Percentiles rank a stretch among this genome's conserved stretches.
These are phyloP conservation scores for Sylvia borin DNA, from an alignment of 2,797 vertebrate species.

Conservation along the genomic window DNA sequence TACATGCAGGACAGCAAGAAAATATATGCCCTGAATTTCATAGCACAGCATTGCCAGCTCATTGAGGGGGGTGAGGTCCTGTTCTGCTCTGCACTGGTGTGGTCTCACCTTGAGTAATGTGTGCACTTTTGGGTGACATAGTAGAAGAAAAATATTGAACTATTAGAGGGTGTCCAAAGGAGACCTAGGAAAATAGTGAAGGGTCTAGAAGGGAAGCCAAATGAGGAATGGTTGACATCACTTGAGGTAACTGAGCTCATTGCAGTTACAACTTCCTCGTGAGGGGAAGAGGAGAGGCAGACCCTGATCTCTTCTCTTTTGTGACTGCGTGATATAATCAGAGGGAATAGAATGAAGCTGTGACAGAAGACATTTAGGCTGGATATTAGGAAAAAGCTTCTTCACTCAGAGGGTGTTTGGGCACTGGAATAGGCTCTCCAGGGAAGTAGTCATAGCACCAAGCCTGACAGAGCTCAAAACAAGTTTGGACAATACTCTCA, in stretches of 20 bases:
- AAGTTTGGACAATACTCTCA: background rate
- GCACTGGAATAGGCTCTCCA: background rate
- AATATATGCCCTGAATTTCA: background rate
- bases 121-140: background rate
- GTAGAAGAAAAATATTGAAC: background rate
- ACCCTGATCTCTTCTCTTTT: background rate
- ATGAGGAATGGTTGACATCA: background rate
- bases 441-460: background rate
- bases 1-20: background rate
- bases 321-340: too few species aligned
- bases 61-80: background rate
- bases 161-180: background rate
- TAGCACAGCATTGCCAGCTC: background rate
- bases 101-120: too few species aligned
- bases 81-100: background rate
- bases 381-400: background rate
- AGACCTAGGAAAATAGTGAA: background rate
- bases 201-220: background rate
- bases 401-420: background rate
- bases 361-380: background rate
- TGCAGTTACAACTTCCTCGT: fast-evolving
- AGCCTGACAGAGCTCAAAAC: background rate
- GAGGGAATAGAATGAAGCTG: background rate
- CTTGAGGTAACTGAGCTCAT: background rate
- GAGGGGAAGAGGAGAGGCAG: background rate